A percentile compares a stretch with the other conserved stretches of the same genome.
Evolutionary conservation across 2,113 vertebrate species (phyloP).

Genomic region (Rhabdomys dilectus): DNA sequence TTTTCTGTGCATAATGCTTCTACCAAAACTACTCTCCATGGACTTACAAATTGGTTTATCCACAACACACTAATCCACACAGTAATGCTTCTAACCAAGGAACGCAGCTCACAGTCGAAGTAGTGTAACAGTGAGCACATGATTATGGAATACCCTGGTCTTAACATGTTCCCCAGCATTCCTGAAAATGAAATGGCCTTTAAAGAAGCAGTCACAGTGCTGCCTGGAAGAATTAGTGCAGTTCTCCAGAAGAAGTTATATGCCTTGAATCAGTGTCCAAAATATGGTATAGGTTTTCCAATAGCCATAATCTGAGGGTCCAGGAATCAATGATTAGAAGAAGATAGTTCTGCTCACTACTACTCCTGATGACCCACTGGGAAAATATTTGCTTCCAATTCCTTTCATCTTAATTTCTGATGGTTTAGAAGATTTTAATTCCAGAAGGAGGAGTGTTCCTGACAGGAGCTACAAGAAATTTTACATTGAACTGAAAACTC

Average conservation of each 20-base stretch:
- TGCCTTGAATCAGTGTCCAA: neutral
- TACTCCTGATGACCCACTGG: neutral
- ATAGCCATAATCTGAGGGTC: too few species aligned
- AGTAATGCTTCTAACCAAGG: neutral
- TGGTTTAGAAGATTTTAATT: neutral
- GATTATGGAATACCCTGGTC: neutral
- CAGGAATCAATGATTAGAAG: neutral
- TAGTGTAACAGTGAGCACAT: neutral
- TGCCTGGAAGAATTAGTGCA: accelerated
- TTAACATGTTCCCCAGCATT: neutral
- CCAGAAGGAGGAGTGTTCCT: neutral
- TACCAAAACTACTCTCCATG: too few species aligned
- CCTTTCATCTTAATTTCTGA: neutral
- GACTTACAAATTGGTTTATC: too few species aligned
- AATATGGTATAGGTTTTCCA: neutral
- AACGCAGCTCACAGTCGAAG: neutral
- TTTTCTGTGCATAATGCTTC: neutral
- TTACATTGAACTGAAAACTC: neutral
- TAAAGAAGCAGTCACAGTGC: neutral
- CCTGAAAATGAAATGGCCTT: neutral
- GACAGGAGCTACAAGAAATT: neutral
- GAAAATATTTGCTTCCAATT: neutral
- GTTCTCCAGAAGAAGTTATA: neutral
- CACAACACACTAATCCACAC: neutral
- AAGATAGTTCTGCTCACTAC: neutral